Evolutionary conservation across 2,113 vertebrate genomes (phyloP).

Genomic region (Casuarius casuarius): DNA sequence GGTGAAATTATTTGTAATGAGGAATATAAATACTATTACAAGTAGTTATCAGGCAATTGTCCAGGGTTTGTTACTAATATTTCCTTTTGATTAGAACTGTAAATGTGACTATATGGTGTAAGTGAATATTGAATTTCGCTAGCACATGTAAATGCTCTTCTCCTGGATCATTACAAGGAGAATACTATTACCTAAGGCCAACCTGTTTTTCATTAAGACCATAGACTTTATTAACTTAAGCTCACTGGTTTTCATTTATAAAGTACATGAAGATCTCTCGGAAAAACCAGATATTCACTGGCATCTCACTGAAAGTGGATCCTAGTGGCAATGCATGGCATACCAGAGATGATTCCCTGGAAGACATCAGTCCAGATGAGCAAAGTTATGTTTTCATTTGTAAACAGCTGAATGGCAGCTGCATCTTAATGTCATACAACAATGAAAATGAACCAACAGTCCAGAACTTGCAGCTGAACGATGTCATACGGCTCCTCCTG

Average conservation of each 20-base stretch:
- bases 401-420: neutral
- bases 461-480: neutral
- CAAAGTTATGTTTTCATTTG: neutral
- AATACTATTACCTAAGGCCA: neutral
- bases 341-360: neutral
- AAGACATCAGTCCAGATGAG: neutral
- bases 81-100: neutral
- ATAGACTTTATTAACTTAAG: neutral
- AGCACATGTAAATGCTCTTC: neutral
- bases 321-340: neutral
- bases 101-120: neutral
- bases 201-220: neutral
- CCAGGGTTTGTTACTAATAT: neutral
- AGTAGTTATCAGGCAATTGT: neutral
- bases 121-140: neutral
- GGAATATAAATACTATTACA: neutral
- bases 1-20: neutral
- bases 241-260: neutral
- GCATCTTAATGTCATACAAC: neutral
- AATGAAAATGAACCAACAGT: neutral
- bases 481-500: neutral
- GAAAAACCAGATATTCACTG: neutral
- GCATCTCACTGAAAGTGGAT: neutral
- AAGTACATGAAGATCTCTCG: neutral
- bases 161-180: neutral